Evolutionary conservation across 2,113 vertebrate genomes (phyloP).

Genomic region (Plectropomus leopardus): DNA sequence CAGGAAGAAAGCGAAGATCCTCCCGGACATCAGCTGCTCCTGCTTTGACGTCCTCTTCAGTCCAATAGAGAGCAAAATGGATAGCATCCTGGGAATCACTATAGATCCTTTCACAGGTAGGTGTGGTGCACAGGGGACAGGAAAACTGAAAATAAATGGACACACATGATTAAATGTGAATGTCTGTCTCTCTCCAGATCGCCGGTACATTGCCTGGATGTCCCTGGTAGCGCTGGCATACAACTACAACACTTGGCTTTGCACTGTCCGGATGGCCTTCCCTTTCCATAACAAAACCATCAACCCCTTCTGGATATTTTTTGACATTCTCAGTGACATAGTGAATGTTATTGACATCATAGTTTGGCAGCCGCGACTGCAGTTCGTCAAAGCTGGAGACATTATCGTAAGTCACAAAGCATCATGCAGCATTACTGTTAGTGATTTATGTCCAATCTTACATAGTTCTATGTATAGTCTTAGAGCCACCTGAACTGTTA

Average conservation of each 20-base stretch:
- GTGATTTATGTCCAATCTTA: background rate
- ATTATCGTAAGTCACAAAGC: conserved; percentile 86
- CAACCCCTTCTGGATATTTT: conserved; percentile 82
- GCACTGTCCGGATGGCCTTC: conserved; percentile 87
- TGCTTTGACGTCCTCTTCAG: conserved; percentile 69
- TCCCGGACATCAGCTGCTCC: conserved; percentile 61
- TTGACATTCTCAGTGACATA: conserved; percentile 85
- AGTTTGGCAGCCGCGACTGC: conserved; percentile 90
- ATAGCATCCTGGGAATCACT: conserved; percentile 67
- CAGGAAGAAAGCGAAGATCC: conserved; percentile 59
- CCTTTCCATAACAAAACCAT: conserved; percentile 83
- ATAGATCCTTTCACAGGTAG: conserved; percentile 92
- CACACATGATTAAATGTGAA: background rate
- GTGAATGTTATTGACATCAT: conserved; percentile 88
- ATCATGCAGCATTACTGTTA: background rate
- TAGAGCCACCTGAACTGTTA: background rate
- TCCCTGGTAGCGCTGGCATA: conserved; percentile 86
- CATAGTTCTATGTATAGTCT: background rate
- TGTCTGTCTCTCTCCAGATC: conserved; percentile 80
- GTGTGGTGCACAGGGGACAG: background rate
- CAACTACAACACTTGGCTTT: conserved; percentile 94
- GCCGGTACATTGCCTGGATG: conserved; percentile 89
- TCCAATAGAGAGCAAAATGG: conserved; percentile 81
- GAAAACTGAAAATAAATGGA: background rate
- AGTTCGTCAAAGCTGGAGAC: conserved; percentile 91